Percentiles rank a stretch among this genome's conserved stretches.
phyloP scores from a whole-genome alignment of 2,888 invertebrate genomes.

The Pristionchus arcanus region DNA sequence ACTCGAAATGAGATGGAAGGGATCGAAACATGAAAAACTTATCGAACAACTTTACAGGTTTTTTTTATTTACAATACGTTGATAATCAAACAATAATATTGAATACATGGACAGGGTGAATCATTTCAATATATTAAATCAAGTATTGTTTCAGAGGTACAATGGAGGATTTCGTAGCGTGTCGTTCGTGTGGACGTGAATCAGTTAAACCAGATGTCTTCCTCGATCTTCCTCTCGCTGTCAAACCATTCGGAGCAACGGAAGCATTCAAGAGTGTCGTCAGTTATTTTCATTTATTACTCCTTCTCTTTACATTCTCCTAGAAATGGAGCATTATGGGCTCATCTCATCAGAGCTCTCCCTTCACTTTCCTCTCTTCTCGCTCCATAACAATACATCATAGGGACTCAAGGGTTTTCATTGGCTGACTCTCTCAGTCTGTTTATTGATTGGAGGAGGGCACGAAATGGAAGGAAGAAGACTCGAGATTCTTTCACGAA shows the following conservation, averaged over 20 bases:
- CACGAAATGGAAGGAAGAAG: conserved; percentile 22
- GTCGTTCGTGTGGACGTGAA: conserved; percentile 88
- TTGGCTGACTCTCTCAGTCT: conserved; percentile 6
- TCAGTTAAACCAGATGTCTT: conserved; percentile 90
- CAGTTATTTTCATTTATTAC: conserved; percentile 76
- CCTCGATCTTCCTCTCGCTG: conserved; percentile 90
- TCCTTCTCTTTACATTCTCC: neutral
- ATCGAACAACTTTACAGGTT: conserved; percentile 88
- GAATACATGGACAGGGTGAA: no score
- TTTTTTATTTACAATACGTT: neutral
- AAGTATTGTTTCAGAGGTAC: conserved; percentile 81
- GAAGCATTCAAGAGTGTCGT: conserved; percentile 88
- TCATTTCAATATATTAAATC: neutral
- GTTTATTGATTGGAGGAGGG: conserved; percentile 24
- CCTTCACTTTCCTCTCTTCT: neutral
- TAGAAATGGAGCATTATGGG: conserved; percentile 20
- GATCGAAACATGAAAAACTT: conserved; percentile 88
- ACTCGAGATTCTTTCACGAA: neutral
- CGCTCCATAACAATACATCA: conserved; percentile 47
- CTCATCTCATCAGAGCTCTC: neutral
- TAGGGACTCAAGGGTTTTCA: conserved; percentile 44
- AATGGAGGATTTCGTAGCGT: conserved; percentile 92
- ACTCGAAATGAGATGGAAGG: conserved; percentile 88
- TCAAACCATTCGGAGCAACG: conserved; percentile 88
- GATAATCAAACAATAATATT: neutral